phyloP scores from a whole-genome alignment of 2,888 invertebrate species.

The Spialia ferax region DNA sequence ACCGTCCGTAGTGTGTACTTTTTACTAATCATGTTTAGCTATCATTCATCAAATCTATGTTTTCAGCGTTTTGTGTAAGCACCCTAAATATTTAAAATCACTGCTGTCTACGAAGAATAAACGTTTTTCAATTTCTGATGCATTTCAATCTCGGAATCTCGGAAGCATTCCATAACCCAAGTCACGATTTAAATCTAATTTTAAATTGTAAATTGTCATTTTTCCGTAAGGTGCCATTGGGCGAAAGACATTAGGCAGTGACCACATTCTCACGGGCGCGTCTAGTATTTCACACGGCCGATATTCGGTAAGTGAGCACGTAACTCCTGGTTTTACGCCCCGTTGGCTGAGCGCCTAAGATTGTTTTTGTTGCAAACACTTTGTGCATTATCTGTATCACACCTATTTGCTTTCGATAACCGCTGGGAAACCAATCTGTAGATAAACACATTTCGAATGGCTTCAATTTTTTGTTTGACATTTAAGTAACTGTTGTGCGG shows the following conservation, averaged over 20 bases:
- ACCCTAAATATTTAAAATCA: too few relatives aligned
- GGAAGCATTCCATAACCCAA: neutral
- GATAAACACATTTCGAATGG: slow-evolving; percentile 1
- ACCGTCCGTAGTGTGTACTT: neutral
- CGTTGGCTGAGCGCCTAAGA: slow-evolving; percentile 62
- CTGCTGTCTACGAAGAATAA: neutral
- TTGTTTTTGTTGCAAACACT: slow-evolving; percentile 54
- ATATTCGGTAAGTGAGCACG: slow-evolving; percentile 68
- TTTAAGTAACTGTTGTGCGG: slow-evolving; percentile 8
- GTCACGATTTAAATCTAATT: slow-evolving; percentile 26
- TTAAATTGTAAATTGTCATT: slow-evolving; percentile 30
- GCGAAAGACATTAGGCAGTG: slow-evolving; percentile 38
- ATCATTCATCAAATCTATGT: too few relatives aligned
- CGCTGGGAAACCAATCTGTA: slow-evolving; percentile 49
- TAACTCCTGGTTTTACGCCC: slow-evolving; percentile 78
- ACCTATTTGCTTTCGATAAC: slow-evolving; percentile 44
- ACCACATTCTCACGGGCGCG: slow-evolving; percentile 76
- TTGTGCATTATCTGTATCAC: slow-evolving; percentile 54
- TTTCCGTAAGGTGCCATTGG: slow-evolving; percentile 24
- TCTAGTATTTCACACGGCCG: slow-evolving; percentile 64
- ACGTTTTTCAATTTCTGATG: neutral
- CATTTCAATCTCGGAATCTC: neutral
- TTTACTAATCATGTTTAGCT: too few relatives aligned
- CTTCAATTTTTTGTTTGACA: slow-evolving; percentile 10
- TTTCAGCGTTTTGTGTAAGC: too few relatives aligned